Evolutionary conservation across 2,797 vertebrate genomes (phyloP), one percentile per base, ranked within the genome.

Genomic region (Cossypha heuglini): DNA sequence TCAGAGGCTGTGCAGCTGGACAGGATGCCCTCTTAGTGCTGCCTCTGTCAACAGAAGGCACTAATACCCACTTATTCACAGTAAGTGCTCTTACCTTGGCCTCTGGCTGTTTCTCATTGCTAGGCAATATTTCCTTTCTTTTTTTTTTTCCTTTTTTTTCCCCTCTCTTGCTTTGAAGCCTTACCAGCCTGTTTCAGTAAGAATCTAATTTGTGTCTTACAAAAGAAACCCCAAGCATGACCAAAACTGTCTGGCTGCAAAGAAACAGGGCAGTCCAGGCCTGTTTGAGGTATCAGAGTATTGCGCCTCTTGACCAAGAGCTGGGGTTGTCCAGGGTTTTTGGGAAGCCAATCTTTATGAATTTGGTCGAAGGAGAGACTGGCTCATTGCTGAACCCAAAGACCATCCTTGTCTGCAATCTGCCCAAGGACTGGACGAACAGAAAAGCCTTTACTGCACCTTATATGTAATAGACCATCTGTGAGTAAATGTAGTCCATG

Each of bases 401-500:
- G 58, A 58, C 28, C 54, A 54, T 57, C 31, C 22, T 35, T 14
- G 22, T 33, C 58, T 40, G 19, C 58, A 11, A 12, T 10, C 38
- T 64, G 63, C 61, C 28, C 14, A 11, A 58, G 40, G 46, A 43
- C 26, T 37, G 28, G 13, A n/a, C 0, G 0, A 20, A 16, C 72
- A 9, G 9, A 62, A 86, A 84, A 80, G 13, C n/a, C 88, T 57
- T 63, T 73, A 67, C 29, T 75, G 28, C 25, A 62, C 21, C 52
- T 66, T 55, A 9, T 13, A 76, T 46, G 68, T 80, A 57, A 89
- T 35, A 82, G 90, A 89, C 82, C 83, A 91, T 82, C 93, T 93
- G 90, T 87, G 74, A 91, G 88, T 40, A 96, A 97, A 97, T 52
- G 93, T 25, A 76, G 63, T 85, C 61, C 71, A 46, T 67, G 62